Evolutionary conservation across 2,888 invertebrate genomes (phyloP), one percentile per base, ranked within the genome.

Genomic region (Serripes groenlandicus): DNA sequence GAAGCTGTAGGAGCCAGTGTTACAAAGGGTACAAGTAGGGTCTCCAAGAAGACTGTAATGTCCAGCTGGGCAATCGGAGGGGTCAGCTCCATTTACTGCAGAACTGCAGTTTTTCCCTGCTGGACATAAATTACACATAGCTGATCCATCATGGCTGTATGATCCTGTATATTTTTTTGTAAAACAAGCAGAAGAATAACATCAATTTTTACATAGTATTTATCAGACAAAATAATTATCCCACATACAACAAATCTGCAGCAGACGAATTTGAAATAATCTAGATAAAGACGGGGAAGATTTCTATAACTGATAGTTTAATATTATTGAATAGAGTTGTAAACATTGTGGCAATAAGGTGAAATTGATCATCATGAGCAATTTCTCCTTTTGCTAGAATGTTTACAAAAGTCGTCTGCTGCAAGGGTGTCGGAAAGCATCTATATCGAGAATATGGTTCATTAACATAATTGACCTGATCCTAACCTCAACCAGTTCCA

Each of bases 1-100:
- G 42, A 73, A 70, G 75, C 93, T 93, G 76, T 88, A 92, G 71
- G 82, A 42, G 72, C 92, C 92, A 69, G 78, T 34, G n/a, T 68
- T 68, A 86, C 92, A 92, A 18, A 76, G 9, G 21, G 75, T 60
- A 60, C 92, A 92, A 18, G 84, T 87, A 11, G 86, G 73, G 35
- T 88, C 79, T n/a, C 89, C 89, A 11, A 58, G 75, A 42, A 74
- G 49, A 77, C 89, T 89, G 78, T 87, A 90, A 28, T 79, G 81
- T 34, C 90, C 90, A 32, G 85, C 76, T 69, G 64, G 75, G 70
- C 83, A 85, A 52, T 79, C 71, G 30, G 73, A 49, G 26, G 75
- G 79, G 35, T 21, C 32, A 85, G 87, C 37, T 32, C 62, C 77
- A 73, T 87, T 81, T 2, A 69, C 68, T 28, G 78, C 74, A 21